Evolutionary conservation across 2,113 vertebrate genomes (phyloP).

Genomic region (Philantomba maxwellii): DNA sequence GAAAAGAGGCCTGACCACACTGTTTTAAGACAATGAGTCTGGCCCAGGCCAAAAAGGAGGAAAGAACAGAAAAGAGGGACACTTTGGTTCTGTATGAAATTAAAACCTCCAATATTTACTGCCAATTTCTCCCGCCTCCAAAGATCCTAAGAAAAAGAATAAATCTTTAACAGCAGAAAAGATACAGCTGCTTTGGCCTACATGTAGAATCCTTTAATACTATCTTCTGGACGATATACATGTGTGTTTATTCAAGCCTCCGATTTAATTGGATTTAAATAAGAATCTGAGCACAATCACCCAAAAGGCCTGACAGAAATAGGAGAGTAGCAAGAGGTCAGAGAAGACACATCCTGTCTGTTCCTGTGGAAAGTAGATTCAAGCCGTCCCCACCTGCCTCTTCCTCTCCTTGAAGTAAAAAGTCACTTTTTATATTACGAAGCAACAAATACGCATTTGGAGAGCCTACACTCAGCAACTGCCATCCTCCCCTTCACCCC

Average conservation of each 20-base stretch:
- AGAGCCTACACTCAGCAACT: neutral
- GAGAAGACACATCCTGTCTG: neutral
- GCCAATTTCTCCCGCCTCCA: neutral
- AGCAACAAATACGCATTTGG: neutral
- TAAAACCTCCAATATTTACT: neutral
- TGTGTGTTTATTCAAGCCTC: slow-evolving; percentile 46
- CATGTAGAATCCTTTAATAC: slow-evolving; percentile 39
- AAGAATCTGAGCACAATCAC: slow-evolving; percentile 33
- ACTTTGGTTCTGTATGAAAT: neutral
- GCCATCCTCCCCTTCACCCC: neutral
- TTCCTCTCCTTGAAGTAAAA: neutral
- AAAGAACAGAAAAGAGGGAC: neutral
- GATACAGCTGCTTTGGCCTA: slow-evolving; percentile 47
- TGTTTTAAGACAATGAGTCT: neutral
- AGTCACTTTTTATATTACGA: neutral
- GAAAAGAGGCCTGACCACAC: neutral
- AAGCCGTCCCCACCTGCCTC: neutral
- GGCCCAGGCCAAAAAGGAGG: neutral
- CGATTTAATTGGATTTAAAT: slow-evolving; percentile 63
- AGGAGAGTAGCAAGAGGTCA: slow-evolving; percentile 7
- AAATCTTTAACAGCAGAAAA: slow-evolving; percentile 41
- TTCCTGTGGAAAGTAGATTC: neutral
- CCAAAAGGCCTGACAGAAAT: slow-evolving; percentile 28
- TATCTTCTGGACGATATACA: slow-evolving; percentile 29
- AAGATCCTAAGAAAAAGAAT: slow-evolving; percentile 14